Evolutionary conservation across 2,888 invertebrate genomes (phyloP).

Genomic region (Netelia virgata): DNA sequence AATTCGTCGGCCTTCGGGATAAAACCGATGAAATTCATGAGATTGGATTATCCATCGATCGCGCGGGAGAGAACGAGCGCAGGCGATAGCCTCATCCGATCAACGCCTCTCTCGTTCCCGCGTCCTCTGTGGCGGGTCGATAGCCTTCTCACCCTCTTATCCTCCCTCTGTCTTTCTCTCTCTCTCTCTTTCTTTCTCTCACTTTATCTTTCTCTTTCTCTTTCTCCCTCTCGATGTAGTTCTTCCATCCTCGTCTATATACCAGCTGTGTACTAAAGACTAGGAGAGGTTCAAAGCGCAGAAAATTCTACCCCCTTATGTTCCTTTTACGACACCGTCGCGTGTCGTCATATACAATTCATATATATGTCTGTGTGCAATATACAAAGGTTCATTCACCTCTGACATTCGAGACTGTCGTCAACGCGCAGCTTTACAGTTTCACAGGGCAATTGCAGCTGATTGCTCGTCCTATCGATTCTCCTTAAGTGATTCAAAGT

Average conservation of each 20-base stretch:
- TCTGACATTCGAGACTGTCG: slow-evolving; percentile 56
- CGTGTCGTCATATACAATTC: slow-evolving; percentile 25
- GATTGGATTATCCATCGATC: slow-evolving; percentile 61
- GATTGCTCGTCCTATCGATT: slow-evolving; percentile 9
- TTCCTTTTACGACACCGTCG: slow-evolving; percentile 50
- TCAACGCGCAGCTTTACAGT: slow-evolving; percentile 35
- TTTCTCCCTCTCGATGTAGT: background rate
- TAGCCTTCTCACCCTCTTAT: slow-evolving; percentile 22
- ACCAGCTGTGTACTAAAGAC: slow-evolving; percentile 52
- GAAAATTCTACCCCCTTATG: slow-evolving; percentile 56
- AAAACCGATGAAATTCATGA: slow-evolving; percentile 60
- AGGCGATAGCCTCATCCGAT: slow-evolving; percentile 64
- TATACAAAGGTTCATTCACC: slow-evolving; percentile 58
- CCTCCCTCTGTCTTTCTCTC: slow-evolving; percentile 1
- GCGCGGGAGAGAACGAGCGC: slow-evolving; percentile 13
- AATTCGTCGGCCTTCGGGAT: slow-evolving; percentile 31
- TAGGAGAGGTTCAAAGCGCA: slow-evolving; percentile 49
- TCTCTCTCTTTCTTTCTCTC: background rate
- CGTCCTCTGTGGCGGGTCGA: slow-evolving; percentile 53
- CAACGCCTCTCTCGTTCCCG: slow-evolving; percentile 58
- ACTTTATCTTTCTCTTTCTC: background rate
- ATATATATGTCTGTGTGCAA: background rate
- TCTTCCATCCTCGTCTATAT: slow-evolving; percentile 5
- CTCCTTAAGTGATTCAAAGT: background rate
- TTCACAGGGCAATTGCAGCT: slow-evolving; percentile 17